phyloP scores from a whole-genome alignment of 2,888 invertebrate genomes.

The Fabriciana adippe region DNA sequence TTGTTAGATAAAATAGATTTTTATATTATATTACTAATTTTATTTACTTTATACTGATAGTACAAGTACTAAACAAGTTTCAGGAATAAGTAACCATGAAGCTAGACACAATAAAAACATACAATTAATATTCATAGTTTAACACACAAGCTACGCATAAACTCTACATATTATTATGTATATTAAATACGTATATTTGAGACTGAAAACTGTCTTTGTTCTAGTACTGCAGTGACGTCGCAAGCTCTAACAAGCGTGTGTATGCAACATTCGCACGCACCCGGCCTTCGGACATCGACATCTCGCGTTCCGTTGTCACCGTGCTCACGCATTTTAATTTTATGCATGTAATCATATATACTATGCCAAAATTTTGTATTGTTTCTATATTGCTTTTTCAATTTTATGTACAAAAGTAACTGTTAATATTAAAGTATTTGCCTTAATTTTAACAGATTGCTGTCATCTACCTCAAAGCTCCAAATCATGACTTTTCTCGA shows the following conservation, averaged over 20 bases:
- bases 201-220: conserved; percentile 36
- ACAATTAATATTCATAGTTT: too few relatives aligned
- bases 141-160: too few relatives aligned
- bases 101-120: too few relatives aligned
- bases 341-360: conserved; percentile 87
- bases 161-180: background rate
- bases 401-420: background rate
- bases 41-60: too few relatives aligned
- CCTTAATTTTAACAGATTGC: conserved; percentile 83
- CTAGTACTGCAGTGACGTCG: conserved; percentile 95
- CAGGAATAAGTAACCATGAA: too few relatives aligned
- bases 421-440: background rate
- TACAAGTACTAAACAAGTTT: too few relatives aligned
- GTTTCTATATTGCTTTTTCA: conserved; percentile 15
- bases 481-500: conserved; percentile 87
- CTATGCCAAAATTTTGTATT: conserved; percentile 2
- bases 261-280: conserved; percentile 96
- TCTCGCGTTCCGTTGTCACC: conserved; percentile 95
- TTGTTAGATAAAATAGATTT: too few relatives aligned
- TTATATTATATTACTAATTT: too few relatives aligned
- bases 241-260: conserved; percentile 92
- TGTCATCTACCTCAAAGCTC: conserved; percentile 91
- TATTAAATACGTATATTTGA: background rate
- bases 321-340: conserved; percentile 93
- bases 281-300: conserved; percentile 95